A percentile compares a stretch with the other conserved stretches of the same genome.
Conservation (phyloP, 2,113 vertebrate genomes). For the Myotis davidii region DNA sequence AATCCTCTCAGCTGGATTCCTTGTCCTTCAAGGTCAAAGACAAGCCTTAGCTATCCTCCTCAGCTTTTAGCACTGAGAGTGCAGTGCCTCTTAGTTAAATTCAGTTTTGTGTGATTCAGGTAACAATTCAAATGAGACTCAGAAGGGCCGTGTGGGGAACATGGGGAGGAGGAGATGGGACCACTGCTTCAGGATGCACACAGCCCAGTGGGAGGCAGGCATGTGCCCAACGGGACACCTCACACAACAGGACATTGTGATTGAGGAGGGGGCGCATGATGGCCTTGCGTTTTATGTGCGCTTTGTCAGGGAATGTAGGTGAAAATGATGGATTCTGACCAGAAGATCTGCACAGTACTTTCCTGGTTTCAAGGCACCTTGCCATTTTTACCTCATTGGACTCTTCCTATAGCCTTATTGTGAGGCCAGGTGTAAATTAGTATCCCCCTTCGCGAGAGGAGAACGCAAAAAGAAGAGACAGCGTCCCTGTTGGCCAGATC, state of each 20-base stretch:
- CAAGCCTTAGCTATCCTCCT: neutral
- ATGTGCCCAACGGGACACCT: neutral
- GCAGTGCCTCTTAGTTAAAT: neutral
- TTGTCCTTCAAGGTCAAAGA: neutral
- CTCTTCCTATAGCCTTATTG: slow-evolving; percentile 26
- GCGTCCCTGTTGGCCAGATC: slow-evolving; percentile 59
- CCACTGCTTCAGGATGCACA: neutral
- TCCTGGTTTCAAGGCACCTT: slow-evolving; percentile 49
- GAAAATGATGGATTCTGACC: slow-evolving; percentile 36
- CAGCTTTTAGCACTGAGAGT: neutral
- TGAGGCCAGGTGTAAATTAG: slow-evolving; percentile 38
- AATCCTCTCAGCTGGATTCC: neutral
- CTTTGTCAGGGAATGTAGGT: neutral
- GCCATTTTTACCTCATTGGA: slow-evolving; percentile 53
- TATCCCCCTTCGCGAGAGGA: slow-evolving; percentile 37
- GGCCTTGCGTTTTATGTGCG: neutral
- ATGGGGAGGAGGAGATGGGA: neutral
- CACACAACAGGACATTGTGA: neutral
- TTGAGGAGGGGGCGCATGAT: neutral
- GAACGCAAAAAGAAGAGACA: slow-evolving; percentile 43
- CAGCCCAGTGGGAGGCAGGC: neutral
- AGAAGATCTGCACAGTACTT: neutral
- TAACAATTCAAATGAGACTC: neutral
- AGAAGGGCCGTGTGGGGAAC: neutral
- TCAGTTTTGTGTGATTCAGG: neutral